Conservation (phyloP, 2,113 vertebrate genomes). For the Callionymus lyra region DNA sequence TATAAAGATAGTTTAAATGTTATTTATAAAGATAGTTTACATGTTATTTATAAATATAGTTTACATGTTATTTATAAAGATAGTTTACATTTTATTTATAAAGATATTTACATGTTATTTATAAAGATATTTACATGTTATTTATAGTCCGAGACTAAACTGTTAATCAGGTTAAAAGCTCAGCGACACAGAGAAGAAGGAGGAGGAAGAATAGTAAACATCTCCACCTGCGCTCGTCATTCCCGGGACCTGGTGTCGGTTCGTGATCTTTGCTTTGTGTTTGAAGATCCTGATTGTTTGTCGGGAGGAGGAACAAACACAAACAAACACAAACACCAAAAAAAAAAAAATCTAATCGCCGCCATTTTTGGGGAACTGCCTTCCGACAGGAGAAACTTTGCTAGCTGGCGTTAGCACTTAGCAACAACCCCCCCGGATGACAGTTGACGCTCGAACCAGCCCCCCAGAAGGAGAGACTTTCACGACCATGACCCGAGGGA, state of each 20-base stretch:
- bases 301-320: no score
- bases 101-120: no score
- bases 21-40: no score
- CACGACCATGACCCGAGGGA: conserved; percentile 1
- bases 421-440: conserved; percentile 25
- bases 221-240: neutral
- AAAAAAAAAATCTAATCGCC: conserved; percentile 55
- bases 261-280: neutral
- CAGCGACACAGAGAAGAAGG: conserved; percentile 19
- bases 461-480: conserved; percentile 17
- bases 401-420: conserved; percentile 29
- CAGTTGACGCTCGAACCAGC: conserved; percentile 26
- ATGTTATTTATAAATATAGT: no score
- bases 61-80: no score
- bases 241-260: no score
- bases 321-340: no score
- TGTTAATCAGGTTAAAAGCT: conserved; percentile 57
- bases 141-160: conserved; percentile 10
- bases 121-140: no score
- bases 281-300: conserved; percentile 19
- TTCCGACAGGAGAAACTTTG: conserved; percentile 58
- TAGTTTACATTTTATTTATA: no score
- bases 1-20: no score
- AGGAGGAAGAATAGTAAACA: neutral
- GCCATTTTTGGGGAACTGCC: conserved; percentile 71